Evolutionary conservation across 2,113 vertebrate species (phyloP), one percentile per base, ranked within the genome.

Genomic region (Cavia aperea): DNA sequence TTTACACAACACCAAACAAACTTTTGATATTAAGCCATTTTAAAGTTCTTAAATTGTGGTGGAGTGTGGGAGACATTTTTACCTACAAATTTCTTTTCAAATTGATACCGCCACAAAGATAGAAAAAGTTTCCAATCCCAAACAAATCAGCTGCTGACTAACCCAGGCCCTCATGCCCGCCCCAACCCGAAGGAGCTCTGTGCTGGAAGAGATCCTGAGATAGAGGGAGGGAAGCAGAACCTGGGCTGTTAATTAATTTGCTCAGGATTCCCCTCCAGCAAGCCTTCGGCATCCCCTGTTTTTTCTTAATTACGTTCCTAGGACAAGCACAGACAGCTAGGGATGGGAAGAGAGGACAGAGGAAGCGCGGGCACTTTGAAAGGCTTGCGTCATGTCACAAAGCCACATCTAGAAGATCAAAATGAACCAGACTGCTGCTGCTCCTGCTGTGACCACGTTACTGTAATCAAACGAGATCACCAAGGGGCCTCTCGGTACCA

Each of bases 161-260:
- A 88, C 81, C 36, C 66, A 92, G n/a, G 49, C 6, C 18, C 70
- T 87, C 92, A 33, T 91, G 77, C 33, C 68, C 33, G 77, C 33
- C 68, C 33, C n/a, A 58, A 78, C 93, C 49, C 15, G 31, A 93
- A 92, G 83, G 31, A 92, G 63, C 75, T 36, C 49, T 72, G 39
- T 65, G 31, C 60, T 87, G 63, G 31, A n/a, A 72, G 39, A 93
- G 86, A 93, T 88, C 24, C 39, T 83, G 66, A 81, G 75, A 90
- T 77, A 70, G 9, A 62, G 36, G 60, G 92, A 0, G 12, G 31
- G 70, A 6, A 19, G 31, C n/a, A 86, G 70, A 10, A 70, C 15
- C 36, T 62, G 3, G 4, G 19, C 23, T 87, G 7, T 73, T 94
- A 70, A 92, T 96, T 96, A 96, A 94, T 77, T 60, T 49, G 60